Evolutionary conservation across 2,888 invertebrate species (phyloP).

Genomic region (Agrochola macilenta): DNA sequence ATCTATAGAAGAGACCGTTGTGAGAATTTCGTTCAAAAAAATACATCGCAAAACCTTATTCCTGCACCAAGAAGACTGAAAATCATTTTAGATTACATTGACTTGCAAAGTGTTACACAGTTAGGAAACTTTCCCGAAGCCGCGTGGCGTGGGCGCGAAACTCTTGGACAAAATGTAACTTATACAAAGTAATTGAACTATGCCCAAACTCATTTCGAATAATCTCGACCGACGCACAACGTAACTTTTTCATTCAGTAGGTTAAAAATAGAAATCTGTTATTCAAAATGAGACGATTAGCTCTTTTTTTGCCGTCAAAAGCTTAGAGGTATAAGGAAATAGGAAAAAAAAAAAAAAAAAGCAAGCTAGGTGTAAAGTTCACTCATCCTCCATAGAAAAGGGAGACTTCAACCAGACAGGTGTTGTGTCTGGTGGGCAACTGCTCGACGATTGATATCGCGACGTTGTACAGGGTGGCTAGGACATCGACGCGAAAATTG

Average conservation of each 20-base stretch:
- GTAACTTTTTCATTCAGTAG: background rate
- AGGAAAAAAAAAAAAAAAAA: too few species aligned
- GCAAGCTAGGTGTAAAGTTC: too few species aligned
- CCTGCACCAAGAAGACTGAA: background rate
- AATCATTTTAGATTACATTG: slow-evolving; percentile 24
- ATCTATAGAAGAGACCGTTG: background rate
- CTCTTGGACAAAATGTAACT: slow-evolving; percentile 27
- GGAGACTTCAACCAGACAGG: too few species aligned
- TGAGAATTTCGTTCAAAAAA: background rate
- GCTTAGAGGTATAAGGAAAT: too few species aligned
- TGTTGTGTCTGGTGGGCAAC: too few species aligned
- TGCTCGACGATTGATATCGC: too few species aligned
- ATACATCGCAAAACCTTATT: background rate
- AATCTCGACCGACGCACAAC: slow-evolving; percentile 1
- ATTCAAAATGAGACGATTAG: background rate
- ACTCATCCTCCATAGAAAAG: too few species aligned
- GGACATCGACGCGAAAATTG: too few species aligned
- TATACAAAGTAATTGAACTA: slow-evolving; percentile 44
- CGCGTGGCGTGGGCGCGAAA: slow-evolving; percentile 17
- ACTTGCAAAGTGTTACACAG: slow-evolving; percentile 9
- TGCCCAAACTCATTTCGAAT: slow-evolving; percentile 36
- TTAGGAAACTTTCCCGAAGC: slow-evolving; percentile 3
- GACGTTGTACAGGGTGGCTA: too few species aligned
- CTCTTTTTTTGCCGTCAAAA: background rate
- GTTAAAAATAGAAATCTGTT: background rate